Percentiles rank a stretch among this genome's conserved stretches.
Evolutionary conservation across 1,140 invertebrate species (phyloP).

Genomic region (Hormaphis cornu): DNA sequence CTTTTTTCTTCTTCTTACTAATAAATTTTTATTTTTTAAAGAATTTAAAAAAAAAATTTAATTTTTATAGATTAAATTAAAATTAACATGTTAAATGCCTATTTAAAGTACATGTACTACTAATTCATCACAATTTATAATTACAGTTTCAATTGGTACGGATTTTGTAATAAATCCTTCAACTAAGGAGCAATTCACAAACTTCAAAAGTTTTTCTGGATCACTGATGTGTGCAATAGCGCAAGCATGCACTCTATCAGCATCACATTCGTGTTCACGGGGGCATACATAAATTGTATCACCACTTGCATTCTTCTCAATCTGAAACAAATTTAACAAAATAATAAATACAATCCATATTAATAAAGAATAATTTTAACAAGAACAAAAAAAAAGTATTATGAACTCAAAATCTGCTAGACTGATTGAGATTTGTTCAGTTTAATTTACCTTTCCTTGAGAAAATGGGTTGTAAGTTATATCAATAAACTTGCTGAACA

Average conservation of each 20-base stretch:
- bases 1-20: no score
- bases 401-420: neutral
- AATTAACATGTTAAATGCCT: no score
- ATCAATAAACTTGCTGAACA: neutral
- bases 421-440: no score
- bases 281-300: neutral
- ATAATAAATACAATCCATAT: no score
- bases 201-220: neutral
- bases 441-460: neutral
- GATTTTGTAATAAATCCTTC: neutral
- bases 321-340: neutral
- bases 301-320: neutral
- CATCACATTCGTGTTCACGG: neutral
- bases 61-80: no score
- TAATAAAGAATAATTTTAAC: neutral
- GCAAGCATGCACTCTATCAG: constrained; percentile 8
- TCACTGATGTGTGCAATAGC: neutral
- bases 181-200: neutral
- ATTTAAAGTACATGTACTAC: no score
- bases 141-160: neutral
- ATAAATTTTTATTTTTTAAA: no score
- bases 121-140: no score
- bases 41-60: no score
- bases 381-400: neutral
- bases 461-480: neutral